Conservation (phyloP, 2,113 vertebrate species). For the Polyodon spathula region DNA sequence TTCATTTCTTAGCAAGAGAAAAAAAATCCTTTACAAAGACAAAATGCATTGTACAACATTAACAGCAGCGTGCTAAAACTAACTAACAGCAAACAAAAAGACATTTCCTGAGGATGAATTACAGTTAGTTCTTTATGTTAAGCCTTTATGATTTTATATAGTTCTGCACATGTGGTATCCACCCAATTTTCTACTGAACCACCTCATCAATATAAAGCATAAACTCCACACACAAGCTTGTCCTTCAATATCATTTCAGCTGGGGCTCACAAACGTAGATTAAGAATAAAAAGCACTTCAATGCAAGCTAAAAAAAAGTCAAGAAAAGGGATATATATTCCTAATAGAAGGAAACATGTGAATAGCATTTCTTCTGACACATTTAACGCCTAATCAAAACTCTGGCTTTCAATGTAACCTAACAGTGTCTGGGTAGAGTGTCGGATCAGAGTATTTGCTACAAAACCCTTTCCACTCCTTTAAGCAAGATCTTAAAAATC, state of each 20-base stretch:
- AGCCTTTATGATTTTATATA: slow-evolving; percentile 39
- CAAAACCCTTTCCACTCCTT: too few relatives aligned
- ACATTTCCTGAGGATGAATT: slow-evolving; percentile 92
- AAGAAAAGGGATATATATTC: slow-evolving; percentile 42
- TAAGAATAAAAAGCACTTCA: slow-evolving; percentile 29
- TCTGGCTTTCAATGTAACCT: too few relatives aligned
- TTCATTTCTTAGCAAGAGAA: slow-evolving; percentile 23
- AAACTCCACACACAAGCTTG: slow-evolving; percentile 22
- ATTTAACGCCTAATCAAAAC: slow-evolving; percentile 7
- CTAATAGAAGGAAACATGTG: slow-evolving; percentile 35
- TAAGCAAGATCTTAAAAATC: too few relatives aligned
- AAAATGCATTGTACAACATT: slow-evolving; percentile 52
- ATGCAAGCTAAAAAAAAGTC: slow-evolving; percentile 22
- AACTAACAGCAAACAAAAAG: slow-evolving; percentile 60
- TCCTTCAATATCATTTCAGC: slow-evolving; percentile 23
- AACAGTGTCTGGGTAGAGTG: too few relatives aligned
- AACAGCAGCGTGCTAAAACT: slow-evolving; percentile 73
- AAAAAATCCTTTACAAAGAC: slow-evolving; percentile 42
- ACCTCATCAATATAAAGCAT: slow-evolving; percentile 34
- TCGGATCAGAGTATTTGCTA: too few relatives aligned
- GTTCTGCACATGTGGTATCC: slow-evolving; percentile 34
- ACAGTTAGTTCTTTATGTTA: slow-evolving; percentile 56
- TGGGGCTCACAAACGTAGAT: slow-evolving; percentile 41
- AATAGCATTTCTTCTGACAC: slow-evolving; percentile 17
- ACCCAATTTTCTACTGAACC: slow-evolving; percentile 35